Conservation (phyloP, 2,113 vertebrate species). For the Callorhinus ursinus region DNA sequence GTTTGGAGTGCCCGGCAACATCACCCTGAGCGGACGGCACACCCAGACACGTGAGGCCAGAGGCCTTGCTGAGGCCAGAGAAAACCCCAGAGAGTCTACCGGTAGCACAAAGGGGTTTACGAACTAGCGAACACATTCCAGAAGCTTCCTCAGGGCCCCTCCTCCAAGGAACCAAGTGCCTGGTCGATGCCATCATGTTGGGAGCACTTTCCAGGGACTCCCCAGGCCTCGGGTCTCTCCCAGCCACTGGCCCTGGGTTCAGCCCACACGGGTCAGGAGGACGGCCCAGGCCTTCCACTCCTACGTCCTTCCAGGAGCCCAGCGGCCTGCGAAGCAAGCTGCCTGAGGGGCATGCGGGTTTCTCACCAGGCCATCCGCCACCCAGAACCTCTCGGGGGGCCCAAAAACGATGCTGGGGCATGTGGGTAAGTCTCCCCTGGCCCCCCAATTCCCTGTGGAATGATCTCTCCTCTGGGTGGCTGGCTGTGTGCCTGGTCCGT, state of each 20-base stretch:
- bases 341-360: neutral
- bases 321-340: neutral
- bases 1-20: neutral
- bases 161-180: neutral
- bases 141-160: neutral
- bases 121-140: neutral
- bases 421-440: neutral
- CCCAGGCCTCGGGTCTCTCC: neutral
- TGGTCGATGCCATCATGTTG: neutral
- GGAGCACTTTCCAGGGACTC: neutral
- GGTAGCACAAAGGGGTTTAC: neutral
- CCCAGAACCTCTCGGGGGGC: neutral
- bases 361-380: neutral
- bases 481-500: neutral
- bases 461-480: neutral
- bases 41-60: neutral
- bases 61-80: neutral
- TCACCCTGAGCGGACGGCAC: fast-evolving
- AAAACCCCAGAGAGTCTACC: neutral
- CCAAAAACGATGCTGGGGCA: neutral
- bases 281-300: neutral
- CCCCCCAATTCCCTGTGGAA: neutral
- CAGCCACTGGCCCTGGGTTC: neutral
- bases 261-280: too few species aligned
- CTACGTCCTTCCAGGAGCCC: neutral